Evolutionary conservation across 1,140 invertebrate species (phyloP).

Genomic region (Pollicipes pollicipes): DNA sequence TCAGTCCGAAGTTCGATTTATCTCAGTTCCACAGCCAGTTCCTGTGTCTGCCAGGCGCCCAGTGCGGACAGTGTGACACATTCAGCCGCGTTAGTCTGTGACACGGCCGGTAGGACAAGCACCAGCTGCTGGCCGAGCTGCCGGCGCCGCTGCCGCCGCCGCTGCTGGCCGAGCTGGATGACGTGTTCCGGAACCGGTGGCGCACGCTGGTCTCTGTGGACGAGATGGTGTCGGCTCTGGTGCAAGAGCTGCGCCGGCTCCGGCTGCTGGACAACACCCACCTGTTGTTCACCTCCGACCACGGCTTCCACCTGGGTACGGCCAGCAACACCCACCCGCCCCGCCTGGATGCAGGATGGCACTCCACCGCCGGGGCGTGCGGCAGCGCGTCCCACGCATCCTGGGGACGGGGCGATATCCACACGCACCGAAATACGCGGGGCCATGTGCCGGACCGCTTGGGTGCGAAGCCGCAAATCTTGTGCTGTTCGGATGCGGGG

Average conservation of each 20-base stretch:
- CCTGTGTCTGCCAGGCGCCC: no score
- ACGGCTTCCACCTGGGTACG: conserved; percentile 70
- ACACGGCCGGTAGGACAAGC: conserved; percentile 49
- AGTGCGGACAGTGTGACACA: no score
- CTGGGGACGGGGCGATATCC: no score
- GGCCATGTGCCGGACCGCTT: no score
- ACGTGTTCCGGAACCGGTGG: conserved; percentile 48
- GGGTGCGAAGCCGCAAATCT: no score
- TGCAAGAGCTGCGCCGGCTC: conserved; percentile 21
- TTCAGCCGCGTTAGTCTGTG: conserved; percentile 69
- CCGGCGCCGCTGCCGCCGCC: conserved; percentile 38
- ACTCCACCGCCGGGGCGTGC: no score
- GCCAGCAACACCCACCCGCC: conserved; percentile 13
- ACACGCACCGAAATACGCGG: no score
- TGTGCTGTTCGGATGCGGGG: no score
- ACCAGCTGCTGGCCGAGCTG: conserved; percentile 55
- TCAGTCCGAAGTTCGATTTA: no score
- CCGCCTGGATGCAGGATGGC: conserved; percentile 27
- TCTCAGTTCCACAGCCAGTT: no score
- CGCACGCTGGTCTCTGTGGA: conserved; percentile 66
- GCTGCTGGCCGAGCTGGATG: conserved; percentile 40
- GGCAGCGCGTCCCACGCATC: no score
- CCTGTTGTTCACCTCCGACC: conserved; percentile 67
- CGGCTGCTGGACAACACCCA: conserved; percentile 48
- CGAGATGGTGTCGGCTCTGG: conserved; percentile 51